Evolutionary conservation across 2,113 vertebrate species (phyloP).

Genomic region (Platysteira castanea): DNA sequence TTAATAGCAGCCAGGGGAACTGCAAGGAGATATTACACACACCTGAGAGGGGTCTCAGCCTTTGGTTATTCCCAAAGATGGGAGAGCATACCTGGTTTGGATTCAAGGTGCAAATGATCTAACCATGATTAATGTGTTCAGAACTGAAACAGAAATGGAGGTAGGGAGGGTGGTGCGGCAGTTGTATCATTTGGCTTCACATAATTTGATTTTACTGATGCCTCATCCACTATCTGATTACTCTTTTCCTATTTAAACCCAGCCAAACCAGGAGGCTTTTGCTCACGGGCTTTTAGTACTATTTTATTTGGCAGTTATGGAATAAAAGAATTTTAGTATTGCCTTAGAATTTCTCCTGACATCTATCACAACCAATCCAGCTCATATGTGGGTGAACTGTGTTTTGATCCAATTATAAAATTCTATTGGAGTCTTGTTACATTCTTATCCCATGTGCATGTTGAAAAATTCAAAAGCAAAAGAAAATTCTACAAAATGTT

Average conservation of each 20-base stretch:
- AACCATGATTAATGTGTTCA: not conserved
- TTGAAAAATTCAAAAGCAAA: conserved; percentile 43
- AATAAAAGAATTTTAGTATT: conserved; percentile 55
- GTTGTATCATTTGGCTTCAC: not conserved
- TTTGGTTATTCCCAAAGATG: not conserved
- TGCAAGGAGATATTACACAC: not conserved
- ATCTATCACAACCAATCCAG: conserved; percentile 60
- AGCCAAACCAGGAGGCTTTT: conserved; percentile 46
- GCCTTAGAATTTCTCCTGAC: conserved; percentile 59
- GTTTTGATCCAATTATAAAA: conserved; percentile 64
- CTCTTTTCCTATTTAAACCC: conserved; percentile 29
- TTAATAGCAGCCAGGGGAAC: not conserved
- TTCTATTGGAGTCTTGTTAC: conserved; percentile 50
- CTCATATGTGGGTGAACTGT: conserved; percentile 59
- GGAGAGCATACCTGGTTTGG: not conserved
- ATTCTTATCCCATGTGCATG: conserved; percentile 46
- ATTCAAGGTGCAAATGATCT: not conserved
- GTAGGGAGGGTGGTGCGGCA: not conserved
- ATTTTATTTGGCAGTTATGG: conserved; percentile 60
- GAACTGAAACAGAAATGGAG: not conserved
- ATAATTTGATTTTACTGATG: conserved; percentile 29
- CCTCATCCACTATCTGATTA: conserved; percentile 23
- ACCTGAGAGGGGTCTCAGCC: not conserved
- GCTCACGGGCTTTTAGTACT: conserved; percentile 46
- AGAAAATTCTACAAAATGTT: conserved; percentile 50